phyloP scores from a whole-genome alignment of 2,797 vertebrate genomes.

The Florisuga fusca region DNA sequence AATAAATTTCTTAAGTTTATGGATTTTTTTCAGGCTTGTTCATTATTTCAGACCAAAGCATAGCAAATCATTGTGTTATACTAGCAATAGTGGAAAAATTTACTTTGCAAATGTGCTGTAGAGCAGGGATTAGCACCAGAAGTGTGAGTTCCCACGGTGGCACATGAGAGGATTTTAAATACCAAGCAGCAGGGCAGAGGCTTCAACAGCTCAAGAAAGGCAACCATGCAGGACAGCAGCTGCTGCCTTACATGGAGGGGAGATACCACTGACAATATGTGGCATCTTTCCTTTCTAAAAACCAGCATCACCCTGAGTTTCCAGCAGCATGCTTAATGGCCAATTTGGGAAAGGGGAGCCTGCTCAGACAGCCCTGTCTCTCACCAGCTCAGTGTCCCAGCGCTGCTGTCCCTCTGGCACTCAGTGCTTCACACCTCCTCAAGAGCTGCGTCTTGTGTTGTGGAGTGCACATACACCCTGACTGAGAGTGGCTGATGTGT shows the following conservation, averaged over 20 bases:
- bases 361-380: background rate
- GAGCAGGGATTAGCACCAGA: background rate
- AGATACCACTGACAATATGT: background rate
- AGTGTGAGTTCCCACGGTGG: background rate
- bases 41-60: background rate
- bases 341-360: background rate
- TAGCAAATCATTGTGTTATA: background rate
- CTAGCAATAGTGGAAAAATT: background rate
- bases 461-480: fast-evolving
- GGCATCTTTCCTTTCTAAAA: background rate
- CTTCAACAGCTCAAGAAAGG: background rate
- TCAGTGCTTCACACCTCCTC: background rate
- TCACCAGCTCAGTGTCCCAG: background rate
- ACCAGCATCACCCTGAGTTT: background rate
- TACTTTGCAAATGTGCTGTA: background rate
- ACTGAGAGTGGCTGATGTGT: background rate
- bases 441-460: background rate
- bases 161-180: background rate
- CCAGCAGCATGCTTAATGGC: background rate
- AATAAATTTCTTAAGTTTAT: background rate
- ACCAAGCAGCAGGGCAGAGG: background rate
- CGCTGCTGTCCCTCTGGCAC: background rate
- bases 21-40: background rate
- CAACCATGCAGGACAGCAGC: background rate
- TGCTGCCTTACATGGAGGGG: background rate